Evolutionary conservation across 2,888 invertebrate species (phyloP).

Genomic region (Cephus nigrinus): DNA sequence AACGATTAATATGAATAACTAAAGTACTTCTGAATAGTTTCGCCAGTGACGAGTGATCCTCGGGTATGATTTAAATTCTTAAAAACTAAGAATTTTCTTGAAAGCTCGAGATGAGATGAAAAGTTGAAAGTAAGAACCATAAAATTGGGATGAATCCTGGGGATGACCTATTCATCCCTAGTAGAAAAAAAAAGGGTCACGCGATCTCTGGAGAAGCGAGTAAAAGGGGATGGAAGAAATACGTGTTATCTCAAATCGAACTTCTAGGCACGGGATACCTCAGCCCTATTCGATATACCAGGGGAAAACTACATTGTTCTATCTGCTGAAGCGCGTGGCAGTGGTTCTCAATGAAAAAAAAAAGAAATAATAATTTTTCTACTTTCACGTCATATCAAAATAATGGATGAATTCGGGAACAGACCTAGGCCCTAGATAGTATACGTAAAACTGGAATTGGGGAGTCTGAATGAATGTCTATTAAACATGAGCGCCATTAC

Average conservation of each 20-base stretch:
- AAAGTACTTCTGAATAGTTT: not conserved
- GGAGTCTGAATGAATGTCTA: not conserved
- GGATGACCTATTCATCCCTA: not conserved
- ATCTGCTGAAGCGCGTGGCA: not conserved
- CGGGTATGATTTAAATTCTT: not conserved
- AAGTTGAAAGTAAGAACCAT: not conserved
- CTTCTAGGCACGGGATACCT: not conserved
- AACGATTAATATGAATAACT: not conserved
- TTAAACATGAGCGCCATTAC: not conserved
- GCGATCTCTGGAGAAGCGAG: not conserved
- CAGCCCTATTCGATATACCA: not conserved
- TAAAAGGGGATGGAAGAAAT: no score
- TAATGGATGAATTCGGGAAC: no score
- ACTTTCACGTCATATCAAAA: no score
- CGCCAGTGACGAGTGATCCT: not conserved
- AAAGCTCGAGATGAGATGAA: not conserved
- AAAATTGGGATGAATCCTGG: not conserved
- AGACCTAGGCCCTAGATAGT: not conserved
- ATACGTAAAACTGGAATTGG: not conserved
- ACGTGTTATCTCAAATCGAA: not conserved
- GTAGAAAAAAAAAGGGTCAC: not conserved
- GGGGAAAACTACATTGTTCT: not conserved
- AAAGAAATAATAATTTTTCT: no score
- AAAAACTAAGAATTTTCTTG: not conserved
- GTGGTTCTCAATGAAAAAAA: not conserved